phyloP scores from a whole-genome alignment of 2,113 vertebrate genomes.

The Pollimyrus isidori region DNA sequence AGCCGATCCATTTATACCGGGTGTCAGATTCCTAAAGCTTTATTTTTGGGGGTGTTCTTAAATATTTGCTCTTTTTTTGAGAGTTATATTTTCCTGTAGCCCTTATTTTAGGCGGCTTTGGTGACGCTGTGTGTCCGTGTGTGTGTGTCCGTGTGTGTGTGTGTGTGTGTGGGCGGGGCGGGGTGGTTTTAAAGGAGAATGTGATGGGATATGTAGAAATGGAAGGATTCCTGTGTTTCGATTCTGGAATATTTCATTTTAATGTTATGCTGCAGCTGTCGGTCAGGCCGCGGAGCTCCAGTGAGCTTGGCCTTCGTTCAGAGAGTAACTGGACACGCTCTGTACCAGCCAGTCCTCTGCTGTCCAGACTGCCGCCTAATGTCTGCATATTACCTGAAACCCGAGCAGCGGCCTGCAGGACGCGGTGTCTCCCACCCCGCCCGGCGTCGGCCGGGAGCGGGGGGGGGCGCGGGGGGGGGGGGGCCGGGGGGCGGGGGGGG shows the following conservation, averaged over 20 bases:
- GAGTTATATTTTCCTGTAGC: not conserved
- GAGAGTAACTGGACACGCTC: not conserved
- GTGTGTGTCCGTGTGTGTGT: not conserved
- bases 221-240: not conserved
- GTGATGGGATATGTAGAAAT: not conserved
- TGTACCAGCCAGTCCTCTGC: not conserved
- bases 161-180: not conserved
- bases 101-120: not conserved
- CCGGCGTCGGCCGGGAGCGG: too few species aligned
- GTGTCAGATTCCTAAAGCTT: not conserved
- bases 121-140: not conserved
- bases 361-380: not conserved
- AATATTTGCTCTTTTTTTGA: not conserved
- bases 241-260: not conserved
- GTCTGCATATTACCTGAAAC: not conserved
- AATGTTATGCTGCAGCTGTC: not conserved
- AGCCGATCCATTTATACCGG: not conserved
- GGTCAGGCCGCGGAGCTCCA: not conserved
- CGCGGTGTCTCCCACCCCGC: not conserved
- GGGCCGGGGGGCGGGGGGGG: too few species aligned
- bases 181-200: too few species aligned
- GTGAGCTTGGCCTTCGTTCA: not conserved
- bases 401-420: not conserved
- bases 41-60: conserved; percentile 2
- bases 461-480: too few species aligned